These are phyloP conservation scores for Metellina segmentata DNA, from an alignment of 2,888 invertebrate species.

Conservation along the genomic window DNA sequence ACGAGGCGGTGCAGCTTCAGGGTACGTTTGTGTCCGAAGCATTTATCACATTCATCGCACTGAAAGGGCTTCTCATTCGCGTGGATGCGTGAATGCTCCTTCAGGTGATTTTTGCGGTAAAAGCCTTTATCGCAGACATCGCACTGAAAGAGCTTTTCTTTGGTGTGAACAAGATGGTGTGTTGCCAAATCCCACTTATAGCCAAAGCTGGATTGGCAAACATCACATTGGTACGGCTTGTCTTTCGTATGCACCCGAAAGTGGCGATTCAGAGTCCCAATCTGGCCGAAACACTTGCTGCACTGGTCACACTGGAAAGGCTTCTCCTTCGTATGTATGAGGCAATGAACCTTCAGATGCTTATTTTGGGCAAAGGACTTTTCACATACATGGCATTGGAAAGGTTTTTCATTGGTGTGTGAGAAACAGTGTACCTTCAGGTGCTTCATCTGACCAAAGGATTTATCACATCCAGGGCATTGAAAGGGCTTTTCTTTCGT, in stretches of 20 bases:
- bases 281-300: neutral
- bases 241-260: no score
- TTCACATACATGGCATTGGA: conserved; percentile 29
- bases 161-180: neutral
- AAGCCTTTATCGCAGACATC: neutral
- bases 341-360: conserved; percentile 23
- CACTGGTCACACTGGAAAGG: neutral
- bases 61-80: neutral
- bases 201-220: neutral
- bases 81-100: neutral
- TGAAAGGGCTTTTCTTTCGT: no score
- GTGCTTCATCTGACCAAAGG: no score
- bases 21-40: neutral
- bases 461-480: no score
- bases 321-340: neutral
- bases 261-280: neutral
- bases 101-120: neutral
- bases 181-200: neutral
- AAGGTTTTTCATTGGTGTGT: conserved; percentile 57
- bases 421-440: no score
- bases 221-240: no score
- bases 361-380: conserved; percentile 56
- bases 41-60: neutral
- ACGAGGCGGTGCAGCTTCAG: neutral
- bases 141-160: neutral